Conservation (phyloP, 2,888 invertebrate genomes). For the Spodoptera littoralis region DNA sequence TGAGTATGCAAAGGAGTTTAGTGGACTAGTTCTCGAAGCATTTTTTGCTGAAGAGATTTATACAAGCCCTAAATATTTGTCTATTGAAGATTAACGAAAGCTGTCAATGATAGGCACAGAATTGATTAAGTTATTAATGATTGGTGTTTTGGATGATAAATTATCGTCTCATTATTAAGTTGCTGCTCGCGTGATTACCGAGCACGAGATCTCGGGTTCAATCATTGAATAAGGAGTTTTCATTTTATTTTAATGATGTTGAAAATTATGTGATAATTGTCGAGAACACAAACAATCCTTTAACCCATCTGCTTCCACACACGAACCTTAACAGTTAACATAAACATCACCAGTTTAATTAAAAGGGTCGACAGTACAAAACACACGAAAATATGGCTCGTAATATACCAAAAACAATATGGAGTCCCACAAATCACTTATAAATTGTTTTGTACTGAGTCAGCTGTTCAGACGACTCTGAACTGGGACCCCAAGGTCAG, state of each 20-base stretch:
- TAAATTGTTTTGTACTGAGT: slow-evolving; percentile 38
- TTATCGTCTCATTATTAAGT: too few relatives aligned
- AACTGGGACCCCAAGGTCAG: slow-evolving; percentile 50
- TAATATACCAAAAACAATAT: slow-evolving; percentile 16
- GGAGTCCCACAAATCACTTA: slow-evolving; percentile 33
- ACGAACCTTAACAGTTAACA: too few relatives aligned
- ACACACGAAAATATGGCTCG: slow-evolving; percentile 3
- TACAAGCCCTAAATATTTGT: too few relatives aligned
- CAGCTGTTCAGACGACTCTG: slow-evolving; percentile 44
- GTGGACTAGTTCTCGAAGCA: slow-evolving; percentile 5
- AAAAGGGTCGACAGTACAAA: background rate
- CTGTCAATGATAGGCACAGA: background rate
- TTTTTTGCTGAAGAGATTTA: slow-evolving; percentile 1
- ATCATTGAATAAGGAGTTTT: too few relatives aligned
- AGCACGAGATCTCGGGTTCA: too few relatives aligned
- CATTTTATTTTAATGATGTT: too few relatives aligned
- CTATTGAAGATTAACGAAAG: background rate
- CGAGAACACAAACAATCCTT: background rate
- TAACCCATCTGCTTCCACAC: background rate
- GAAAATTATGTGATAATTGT: background rate
- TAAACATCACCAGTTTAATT: too few relatives aligned
- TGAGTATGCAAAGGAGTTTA: slow-evolving; percentile 10
- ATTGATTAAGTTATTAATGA: too few relatives aligned
- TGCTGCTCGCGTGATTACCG: too few relatives aligned
- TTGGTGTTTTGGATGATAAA: too few relatives aligned